phyloP scores from a whole-genome alignment of 2,888 invertebrate genomes.

The Fragum whitleyi region DNA sequence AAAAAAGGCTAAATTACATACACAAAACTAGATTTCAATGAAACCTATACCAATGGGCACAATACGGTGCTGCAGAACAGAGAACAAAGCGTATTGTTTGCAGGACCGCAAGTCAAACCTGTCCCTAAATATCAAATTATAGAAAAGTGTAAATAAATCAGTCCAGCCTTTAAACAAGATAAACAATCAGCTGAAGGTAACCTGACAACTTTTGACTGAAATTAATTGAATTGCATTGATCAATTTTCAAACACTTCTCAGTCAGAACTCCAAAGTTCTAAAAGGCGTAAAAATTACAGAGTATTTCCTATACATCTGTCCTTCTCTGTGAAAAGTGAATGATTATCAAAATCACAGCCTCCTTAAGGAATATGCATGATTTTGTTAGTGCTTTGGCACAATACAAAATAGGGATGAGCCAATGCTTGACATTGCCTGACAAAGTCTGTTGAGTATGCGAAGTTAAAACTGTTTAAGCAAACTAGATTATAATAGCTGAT shows the following conservation, averaged over 20 bases:
- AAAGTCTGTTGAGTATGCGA: too few relatives aligned
- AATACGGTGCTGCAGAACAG: neutral
- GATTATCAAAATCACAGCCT: too few relatives aligned
- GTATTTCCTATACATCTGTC: too few relatives aligned
- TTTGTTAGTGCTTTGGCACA: too few relatives aligned
- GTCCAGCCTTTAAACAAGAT: conserved; percentile 15
- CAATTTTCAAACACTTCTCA: neutral
- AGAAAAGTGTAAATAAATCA: conserved; percentile 28
- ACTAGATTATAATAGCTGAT: too few relatives aligned
- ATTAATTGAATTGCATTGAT: conserved; percentile 30
- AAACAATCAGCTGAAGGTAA: conserved; percentile 5
- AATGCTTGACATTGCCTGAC: too few relatives aligned
- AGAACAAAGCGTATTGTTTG: conserved; percentile 24
- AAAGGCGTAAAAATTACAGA: too few relatives aligned
- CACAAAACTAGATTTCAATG: conserved; percentile 20
- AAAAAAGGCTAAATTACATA: neutral
- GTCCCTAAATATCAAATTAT: conserved; percentile 27
- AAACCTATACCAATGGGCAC: conserved; percentile 7
- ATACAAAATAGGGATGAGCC: too few relatives aligned
- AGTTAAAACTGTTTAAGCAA: too few relatives aligned
- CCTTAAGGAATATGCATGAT: too few relatives aligned
- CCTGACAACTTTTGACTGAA: conserved; percentile 27
- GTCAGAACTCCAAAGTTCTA: too few relatives aligned
- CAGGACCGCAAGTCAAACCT: conserved; percentile 17
- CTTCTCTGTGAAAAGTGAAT: too few relatives aligned